These are phyloP conservation scores for Ciconia boyciana DNA, from an alignment of 2,113 vertebrate species.

Conservation along the genomic window DNA sequence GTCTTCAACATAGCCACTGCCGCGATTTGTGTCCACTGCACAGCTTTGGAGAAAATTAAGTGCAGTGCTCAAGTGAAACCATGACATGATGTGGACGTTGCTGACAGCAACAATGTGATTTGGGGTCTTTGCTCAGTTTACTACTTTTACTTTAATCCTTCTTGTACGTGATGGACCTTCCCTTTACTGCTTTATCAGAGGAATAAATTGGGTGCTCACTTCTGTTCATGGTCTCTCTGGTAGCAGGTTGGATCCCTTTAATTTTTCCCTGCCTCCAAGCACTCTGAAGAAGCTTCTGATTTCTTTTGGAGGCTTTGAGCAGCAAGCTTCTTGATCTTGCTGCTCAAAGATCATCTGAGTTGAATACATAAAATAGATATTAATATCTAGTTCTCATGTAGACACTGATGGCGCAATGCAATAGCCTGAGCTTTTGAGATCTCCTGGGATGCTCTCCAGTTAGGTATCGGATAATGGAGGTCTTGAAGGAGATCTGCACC, in stretches of 20 bases:
- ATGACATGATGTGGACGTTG: not conserved
- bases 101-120: not conserved
- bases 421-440: not conserved
- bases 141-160: not conserved
- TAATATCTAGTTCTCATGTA: not conserved
- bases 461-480: not conserved
- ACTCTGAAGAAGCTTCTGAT: not conserved
- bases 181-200: not conserved
- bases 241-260: not conserved
- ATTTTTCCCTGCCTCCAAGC: not conserved
- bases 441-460: not conserved
- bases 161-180: not conserved
- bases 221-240: not conserved
- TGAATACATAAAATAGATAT: not conserved
- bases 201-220: not conserved
- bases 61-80: not conserved
- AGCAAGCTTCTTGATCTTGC: not conserved
- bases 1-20: not conserved
- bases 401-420: not conserved
- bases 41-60: not conserved
- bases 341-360: not conserved
- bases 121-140: not conserved
- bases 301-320: not conserved
- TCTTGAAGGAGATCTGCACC: not conserved
- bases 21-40: fast-evolving